phyloP scores from a whole-genome alignment of 2,888 invertebrate species.

The Tanytarsus gracilentus region DNA sequence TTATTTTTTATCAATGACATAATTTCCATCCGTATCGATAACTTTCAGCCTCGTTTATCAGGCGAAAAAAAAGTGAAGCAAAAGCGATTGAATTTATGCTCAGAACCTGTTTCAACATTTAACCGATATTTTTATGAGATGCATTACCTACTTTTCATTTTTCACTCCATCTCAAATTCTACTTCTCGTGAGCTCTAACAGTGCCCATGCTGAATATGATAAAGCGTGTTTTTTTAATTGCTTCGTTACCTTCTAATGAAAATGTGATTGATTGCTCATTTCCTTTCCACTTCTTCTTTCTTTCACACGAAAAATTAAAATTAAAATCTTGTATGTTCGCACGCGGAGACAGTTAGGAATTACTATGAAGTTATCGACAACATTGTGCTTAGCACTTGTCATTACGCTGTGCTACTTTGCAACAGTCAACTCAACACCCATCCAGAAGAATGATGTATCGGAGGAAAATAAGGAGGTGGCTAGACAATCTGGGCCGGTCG shows the following conservation, averaged over 20 bases:
- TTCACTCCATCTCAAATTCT: neutral
- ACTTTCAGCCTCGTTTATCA: neutral
- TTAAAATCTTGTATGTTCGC: too few species aligned
- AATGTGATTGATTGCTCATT: too few species aligned
- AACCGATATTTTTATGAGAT: slow-evolving; percentile 27
- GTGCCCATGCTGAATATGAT: neutral
- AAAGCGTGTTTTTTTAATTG: too few species aligned
- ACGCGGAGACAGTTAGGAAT: too few species aligned
- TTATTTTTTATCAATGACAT: too few species aligned
- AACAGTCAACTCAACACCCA: neutral
- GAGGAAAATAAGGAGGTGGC: slow-evolving; percentile 2
- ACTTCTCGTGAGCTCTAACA: neutral
- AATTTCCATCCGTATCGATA: neutral
- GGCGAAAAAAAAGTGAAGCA: slow-evolving; percentile 16
- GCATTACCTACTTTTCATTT: slow-evolving; percentile 25
- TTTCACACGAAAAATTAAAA: too few species aligned
- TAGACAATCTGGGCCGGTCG: slow-evolving; percentile 14
- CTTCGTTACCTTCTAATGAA: too few species aligned
- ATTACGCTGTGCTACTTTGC: slow-evolving; percentile 16
- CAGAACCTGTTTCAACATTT: slow-evolving; percentile 23
- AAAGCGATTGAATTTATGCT: too few species aligned
- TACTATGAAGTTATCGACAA: slow-evolving; percentile 24
- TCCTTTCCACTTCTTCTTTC: too few species aligned
- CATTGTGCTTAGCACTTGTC: slow-evolving; percentile 14
- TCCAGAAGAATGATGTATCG: slow-evolving; percentile 6